Evolutionary conservation across 2,888 invertebrate genomes (phyloP), one percentile per base, ranked within the genome.

Genomic region (Polydesmus complanatus): DNA sequence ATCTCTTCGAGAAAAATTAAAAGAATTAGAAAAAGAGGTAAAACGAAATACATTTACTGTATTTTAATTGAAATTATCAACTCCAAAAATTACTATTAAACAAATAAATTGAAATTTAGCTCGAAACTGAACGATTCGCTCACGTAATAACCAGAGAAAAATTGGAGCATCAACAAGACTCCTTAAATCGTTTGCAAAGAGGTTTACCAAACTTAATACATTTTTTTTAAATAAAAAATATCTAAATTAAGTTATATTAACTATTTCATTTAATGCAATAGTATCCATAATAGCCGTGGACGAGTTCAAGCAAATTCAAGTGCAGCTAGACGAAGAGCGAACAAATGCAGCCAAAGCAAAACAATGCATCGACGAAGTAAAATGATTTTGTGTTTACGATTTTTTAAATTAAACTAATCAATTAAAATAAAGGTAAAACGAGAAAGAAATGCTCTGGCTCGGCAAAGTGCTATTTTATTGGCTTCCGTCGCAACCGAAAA

Each of bases 231-330:
- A n/a, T n/a, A n/a, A n/a, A n/a, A 37, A 19, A 18, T 19, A 21
- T 54, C 3, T n/a, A 14, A 22, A 18, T 14, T 54, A 26, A 23
- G 5, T 11, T 54, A 19, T 18, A 21, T 22, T 54, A 5, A 26
- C 23, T 14, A 51, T 52, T 50, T n/a, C n/a, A 18, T 14, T 23
- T 14, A 14, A 37, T 55, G 14, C 49, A 48, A 1, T 21, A 58
- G 58, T 26, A 8, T 58, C 58, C 11, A 27, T 58, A 5, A 58
- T 58, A 3, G 58, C 58, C 11, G 58, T 58, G 8, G 58, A 52
- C 23, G 58, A 58, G n/a, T 58, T 51, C 21, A 47, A 50, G 18
- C 51, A 50, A 25, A 58, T 58, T 19, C 25, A 22, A 25, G 52
- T 51, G 1, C 8, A 58, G 11, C 52, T 58, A 23, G 58, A 14